Conservation (phyloP, 2,888 invertebrate genomes). For the Harpagoxenus sublaevis region DNA sequence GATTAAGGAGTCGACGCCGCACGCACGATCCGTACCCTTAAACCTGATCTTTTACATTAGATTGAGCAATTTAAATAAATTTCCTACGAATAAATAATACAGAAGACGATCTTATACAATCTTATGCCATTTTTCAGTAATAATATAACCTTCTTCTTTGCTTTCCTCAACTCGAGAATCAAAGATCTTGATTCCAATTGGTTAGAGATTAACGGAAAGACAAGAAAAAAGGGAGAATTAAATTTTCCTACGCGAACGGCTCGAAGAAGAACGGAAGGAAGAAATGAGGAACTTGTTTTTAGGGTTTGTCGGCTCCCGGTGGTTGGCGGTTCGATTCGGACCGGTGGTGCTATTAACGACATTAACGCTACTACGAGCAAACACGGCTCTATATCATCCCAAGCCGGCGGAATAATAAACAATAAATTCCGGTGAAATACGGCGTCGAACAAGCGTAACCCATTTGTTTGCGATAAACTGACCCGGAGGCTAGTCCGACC, state of each 20-base stretch:
- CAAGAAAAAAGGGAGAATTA: background rate
- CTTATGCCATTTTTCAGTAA: background rate
- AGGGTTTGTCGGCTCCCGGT: conserved; percentile 66
- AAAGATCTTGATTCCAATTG: background rate
- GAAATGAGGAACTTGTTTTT: conserved; percentile 66
- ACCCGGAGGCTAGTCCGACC: conserved; percentile 84
- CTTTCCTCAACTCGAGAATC: background rate
- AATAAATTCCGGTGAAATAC: conserved; percentile 85
- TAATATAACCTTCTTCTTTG: background rate
- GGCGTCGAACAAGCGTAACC: conserved; percentile 85
- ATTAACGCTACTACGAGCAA: conserved; percentile 84
- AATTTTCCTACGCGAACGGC: background rate
- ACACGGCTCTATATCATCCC: conserved; percentile 84
- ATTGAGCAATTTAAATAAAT: conserved; percentile 4
- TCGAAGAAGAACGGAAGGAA: background rate
- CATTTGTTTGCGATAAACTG: conserved; percentile 86
- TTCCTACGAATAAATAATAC: background rate
- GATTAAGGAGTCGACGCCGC: conserved; percentile 16
- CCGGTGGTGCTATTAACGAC: conserved; percentile 85
- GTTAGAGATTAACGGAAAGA: background rate
- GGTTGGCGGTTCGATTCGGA: conserved; percentile 73
- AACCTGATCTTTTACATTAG: too few species aligned
- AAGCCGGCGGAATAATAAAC: conserved; percentile 84
- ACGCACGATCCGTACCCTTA: background rate
- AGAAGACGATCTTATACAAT: background rate